These are phyloP conservation scores for Manacus vitellinus DNA, from an alignment of 2,113 vertebrate species.

Conservation along the genomic window DNA sequence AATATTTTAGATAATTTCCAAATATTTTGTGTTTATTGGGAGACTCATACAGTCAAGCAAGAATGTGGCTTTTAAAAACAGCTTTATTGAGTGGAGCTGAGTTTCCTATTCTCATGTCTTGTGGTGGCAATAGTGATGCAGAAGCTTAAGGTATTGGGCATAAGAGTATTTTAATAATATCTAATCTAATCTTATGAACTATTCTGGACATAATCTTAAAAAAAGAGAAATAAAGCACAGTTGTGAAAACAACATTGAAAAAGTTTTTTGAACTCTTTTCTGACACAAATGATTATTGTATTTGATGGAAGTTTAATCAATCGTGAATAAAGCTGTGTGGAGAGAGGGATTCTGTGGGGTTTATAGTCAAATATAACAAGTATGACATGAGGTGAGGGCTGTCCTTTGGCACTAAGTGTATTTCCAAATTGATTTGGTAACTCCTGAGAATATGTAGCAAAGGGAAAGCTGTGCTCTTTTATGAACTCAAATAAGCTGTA, in stretches of 20 bases:
- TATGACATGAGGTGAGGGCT: rapidly evolving
- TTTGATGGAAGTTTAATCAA: neutral
- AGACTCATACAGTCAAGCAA: neutral
- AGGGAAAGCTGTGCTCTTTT: neutral
- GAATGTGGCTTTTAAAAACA: neutral
- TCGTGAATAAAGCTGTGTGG: neutral
- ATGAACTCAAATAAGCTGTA: neutral
- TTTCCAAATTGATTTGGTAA: neutral
- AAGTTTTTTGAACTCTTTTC: conserved; percentile 27
- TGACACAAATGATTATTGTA: neutral
- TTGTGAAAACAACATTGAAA: neutral
- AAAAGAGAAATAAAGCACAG: neutral
- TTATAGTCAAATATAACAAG: neutral
- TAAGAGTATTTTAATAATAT: conserved; percentile 14
- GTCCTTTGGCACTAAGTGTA: neutral
- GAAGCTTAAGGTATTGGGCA: conserved; percentile 27
- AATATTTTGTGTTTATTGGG: neutral
- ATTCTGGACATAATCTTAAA: neutral
- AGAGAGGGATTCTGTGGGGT: neutral
- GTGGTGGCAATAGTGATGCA: conserved; percentile 11
- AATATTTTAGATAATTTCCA: neutral
- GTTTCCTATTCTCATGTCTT: neutral
- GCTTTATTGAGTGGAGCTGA: neutral
- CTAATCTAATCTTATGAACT: neutral
- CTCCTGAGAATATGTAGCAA: neutral